A percentile compares a stretch with the other conserved stretches of the same genome.
Conservation (phyloP, 2,113 vertebrate genomes). For the Dolichallabes microphthalmus region DNA sequence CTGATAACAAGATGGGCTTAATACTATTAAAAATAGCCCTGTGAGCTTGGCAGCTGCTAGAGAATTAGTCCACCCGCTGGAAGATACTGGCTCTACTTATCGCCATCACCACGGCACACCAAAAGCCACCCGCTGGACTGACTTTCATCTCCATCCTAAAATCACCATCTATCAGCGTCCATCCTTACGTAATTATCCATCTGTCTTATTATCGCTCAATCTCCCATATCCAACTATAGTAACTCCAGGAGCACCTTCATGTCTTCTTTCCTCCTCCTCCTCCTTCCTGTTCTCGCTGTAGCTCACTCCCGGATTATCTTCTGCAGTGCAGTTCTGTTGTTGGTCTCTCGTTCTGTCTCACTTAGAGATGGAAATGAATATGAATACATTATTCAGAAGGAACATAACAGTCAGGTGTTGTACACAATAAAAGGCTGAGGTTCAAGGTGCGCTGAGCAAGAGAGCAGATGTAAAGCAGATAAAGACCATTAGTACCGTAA, state of each 20-base stretch:
- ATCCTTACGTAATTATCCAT: constrained; percentile 69
- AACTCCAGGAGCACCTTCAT: constrained; percentile 7
- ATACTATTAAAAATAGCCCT: constrained; percentile 78
- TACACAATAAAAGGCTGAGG: neutral
- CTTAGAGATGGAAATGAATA: neutral
- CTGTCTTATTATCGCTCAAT: constrained; percentile 68
- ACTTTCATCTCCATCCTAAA: constrained; percentile 47
- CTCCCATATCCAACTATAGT: constrained; percentile 58
- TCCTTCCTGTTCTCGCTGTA: constrained; percentile 41
- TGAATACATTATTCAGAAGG: neutral
- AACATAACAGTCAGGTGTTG: neutral
- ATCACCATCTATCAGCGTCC: constrained; percentile 42
- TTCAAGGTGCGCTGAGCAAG: neutral
- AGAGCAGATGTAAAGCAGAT: neutral
- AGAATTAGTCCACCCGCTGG: constrained; percentile 31
- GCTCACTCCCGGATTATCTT: neutral
- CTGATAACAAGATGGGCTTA: constrained; percentile 74
- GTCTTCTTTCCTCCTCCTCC: neutral
- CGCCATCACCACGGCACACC: constrained; percentile 47
- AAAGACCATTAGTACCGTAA: neutral
- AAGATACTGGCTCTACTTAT: constrained; percentile 56
- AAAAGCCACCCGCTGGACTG: constrained; percentile 51
- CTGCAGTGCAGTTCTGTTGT: neutral
- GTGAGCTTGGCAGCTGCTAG: constrained; percentile 57
- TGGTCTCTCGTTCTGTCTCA: neutral